Conservation (phyloP, 2,797 vertebrate species). For the Ctenochaetus hawaiiensis region DNA sequence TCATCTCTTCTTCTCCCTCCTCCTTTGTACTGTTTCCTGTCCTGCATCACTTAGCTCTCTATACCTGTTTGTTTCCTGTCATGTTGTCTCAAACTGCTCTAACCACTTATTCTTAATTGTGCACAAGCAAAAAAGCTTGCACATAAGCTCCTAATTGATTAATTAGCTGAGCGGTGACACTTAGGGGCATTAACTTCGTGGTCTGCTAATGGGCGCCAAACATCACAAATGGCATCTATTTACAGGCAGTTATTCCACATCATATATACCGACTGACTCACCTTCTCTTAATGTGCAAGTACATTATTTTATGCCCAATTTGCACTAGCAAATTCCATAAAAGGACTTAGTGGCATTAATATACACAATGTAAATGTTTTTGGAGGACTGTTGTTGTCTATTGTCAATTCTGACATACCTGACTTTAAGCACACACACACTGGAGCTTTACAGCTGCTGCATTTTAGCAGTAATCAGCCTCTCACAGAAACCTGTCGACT, state of each 20-base stretch:
- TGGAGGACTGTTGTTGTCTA: not conserved
- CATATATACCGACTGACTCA: not conserved
- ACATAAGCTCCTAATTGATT: conserved; percentile 16
- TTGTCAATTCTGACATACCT: not conserved
- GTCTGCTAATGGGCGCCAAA: conserved; percentile 26
- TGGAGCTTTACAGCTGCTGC: not conserved
- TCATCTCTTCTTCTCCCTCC: not conserved
- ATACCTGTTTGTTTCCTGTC: not conserved
- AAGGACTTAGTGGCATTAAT: not conserved
- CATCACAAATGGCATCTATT: conserved; percentile 25
- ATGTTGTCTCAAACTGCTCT: not conserved
- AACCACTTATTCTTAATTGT: conserved; percentile 13
- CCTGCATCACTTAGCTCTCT: not conserved
- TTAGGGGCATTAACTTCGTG: not conserved
- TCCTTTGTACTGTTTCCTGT: not conserved
- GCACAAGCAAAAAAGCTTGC: conserved; percentile 2
- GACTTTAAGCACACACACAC: not conserved
- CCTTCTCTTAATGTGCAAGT: not conserved
- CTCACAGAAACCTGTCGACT: no score
- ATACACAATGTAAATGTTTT: not conserved
- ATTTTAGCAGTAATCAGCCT: no score
- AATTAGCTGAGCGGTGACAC: conserved; percentile 7
- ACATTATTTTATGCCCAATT: not conserved
- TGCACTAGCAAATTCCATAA: not conserved
- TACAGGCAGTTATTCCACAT: conserved; percentile 32